A percentile compares a stretch with the other conserved stretches of the same genome.
Evolutionary conservation across 2,797 vertebrate species (phyloP).

Genomic region (Gila robusta): DNA sequence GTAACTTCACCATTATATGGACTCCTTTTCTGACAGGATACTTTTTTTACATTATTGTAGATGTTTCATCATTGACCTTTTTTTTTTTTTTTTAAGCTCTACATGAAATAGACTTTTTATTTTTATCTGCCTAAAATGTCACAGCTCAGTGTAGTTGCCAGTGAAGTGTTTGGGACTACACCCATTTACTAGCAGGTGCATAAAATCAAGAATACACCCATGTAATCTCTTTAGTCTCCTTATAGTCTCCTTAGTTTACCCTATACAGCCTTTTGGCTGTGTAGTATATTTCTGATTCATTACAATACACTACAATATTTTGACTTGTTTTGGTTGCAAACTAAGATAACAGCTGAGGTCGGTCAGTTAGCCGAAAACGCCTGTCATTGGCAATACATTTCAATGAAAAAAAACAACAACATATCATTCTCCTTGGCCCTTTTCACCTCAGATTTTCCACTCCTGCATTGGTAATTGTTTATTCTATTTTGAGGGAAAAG

Average conservation of each 20-base stretch:
- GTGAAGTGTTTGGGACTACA: constrained; percentile 23
- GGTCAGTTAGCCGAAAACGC: not conserved
- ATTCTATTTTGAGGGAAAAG: constrained; percentile 29
- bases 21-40: not conserved
- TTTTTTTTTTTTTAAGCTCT: too few species aligned
- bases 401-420: not conserved
- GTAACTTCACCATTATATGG: not conserved
- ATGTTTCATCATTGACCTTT: not conserved
- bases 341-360: not conserved
- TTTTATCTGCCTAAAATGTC: not conserved
- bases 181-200: constrained; percentile 55
- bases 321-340: not conserved
- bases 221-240: constrained; percentile 6
- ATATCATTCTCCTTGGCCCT: constrained; percentile 5
- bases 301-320: not conserved
- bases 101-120: not conserved
- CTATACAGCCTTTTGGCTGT: not conserved
- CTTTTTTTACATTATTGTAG: not conserved
- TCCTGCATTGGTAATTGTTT: constrained; percentile 14
- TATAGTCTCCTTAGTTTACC: not conserved
- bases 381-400: constrained; percentile 8
- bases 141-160: not conserved
- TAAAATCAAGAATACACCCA: constrained; percentile 15
- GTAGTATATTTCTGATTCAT: not conserved
- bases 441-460: constrained; percentile 26